These are phyloP conservation scores for Rhyacophila brunnea DNA, from an alignment of 1,140 invertebrate species.

Conservation along the genomic window DNA sequence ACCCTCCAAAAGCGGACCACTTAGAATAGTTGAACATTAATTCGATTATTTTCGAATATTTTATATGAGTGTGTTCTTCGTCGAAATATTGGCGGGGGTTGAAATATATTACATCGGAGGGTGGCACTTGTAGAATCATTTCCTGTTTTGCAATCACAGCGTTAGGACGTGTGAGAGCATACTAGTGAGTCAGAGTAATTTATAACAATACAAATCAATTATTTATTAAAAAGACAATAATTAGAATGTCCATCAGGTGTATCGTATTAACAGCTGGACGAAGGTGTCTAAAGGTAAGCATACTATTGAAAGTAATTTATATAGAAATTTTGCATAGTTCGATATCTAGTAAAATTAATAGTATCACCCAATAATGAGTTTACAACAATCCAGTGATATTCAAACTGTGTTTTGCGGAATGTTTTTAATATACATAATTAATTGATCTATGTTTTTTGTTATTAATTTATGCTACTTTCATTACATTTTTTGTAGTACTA, in stretches of 20 bases:
- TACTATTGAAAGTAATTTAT: no score
- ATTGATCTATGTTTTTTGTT: no score
- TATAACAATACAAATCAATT: no score
- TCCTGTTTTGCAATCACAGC: conserved; percentile 20
- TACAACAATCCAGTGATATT: no score
- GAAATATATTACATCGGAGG: background rate
- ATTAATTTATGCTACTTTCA: no score
- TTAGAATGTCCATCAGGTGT: conserved; percentile 12
- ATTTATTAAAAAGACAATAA: no score
- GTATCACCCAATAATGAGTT: no score
- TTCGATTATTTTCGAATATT: conserved; percentile 33
- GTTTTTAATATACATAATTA: no score
- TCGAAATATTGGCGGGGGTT: conserved; percentile 5
- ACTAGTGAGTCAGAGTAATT: background rate
- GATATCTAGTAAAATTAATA: no score
- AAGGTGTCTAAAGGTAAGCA: conserved; percentile 16
- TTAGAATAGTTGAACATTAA: conserved; percentile 17
- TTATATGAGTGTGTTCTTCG: conserved; percentile 5
- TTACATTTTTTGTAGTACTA: no score
- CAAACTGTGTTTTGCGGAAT: no score
- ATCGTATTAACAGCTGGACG: conserved; percentile 1
- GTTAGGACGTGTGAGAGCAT: conserved; percentile 7
- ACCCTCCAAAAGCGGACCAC: conserved; percentile 11
- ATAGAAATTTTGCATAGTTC: no score
- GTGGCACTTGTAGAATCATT: conserved; percentile 9